Conservation (phyloP, 2,888 invertebrate species). For the Stenoptilia bipunctidactyla region DNA sequence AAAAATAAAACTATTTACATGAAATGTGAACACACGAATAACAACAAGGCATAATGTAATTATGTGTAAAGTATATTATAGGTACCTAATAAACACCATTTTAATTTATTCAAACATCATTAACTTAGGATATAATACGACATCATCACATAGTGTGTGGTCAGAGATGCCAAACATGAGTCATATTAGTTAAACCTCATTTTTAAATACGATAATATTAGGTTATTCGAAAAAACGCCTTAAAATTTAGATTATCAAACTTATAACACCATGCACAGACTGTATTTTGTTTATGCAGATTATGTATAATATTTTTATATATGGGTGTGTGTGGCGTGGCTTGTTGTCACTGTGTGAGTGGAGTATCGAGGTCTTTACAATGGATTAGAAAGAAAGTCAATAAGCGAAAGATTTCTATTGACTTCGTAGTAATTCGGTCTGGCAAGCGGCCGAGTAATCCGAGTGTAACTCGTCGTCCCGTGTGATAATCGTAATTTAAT, state of each 20-base stretch:
- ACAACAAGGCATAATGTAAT: conserved; percentile 54
- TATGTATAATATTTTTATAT: conserved; percentile 15
- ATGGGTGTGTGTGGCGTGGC: neutral
- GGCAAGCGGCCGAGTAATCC: neutral
- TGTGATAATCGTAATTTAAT: conserved; percentile 1
- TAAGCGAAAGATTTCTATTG: too few relatives aligned
- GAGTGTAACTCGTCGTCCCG: conserved; percentile 1
- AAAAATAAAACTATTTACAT: conserved; percentile 37
- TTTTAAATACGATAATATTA: conserved; percentile 34
- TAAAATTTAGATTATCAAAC: conserved; percentile 42
- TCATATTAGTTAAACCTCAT: conserved; percentile 55
- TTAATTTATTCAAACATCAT: neutral
- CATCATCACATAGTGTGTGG: conserved; percentile 5
- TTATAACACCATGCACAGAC: conserved; percentile 51
- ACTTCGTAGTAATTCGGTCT: too few relatives aligned
- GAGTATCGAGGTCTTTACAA: neutral
- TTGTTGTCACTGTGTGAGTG: neutral
- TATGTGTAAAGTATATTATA: conserved; percentile 13
- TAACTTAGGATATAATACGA: neutral
- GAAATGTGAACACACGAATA: conserved; percentile 34
- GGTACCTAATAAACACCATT: conserved; percentile 3
- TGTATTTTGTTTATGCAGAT: conserved; percentile 42
- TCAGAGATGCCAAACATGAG: conserved; percentile 49
- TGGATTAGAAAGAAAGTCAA: too few relatives aligned
- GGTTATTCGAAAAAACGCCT: conserved; percentile 49